phyloP scores from a whole-genome alignment of 2,888 invertebrate genomes.

The Hanleya hanleyi region DNA sequence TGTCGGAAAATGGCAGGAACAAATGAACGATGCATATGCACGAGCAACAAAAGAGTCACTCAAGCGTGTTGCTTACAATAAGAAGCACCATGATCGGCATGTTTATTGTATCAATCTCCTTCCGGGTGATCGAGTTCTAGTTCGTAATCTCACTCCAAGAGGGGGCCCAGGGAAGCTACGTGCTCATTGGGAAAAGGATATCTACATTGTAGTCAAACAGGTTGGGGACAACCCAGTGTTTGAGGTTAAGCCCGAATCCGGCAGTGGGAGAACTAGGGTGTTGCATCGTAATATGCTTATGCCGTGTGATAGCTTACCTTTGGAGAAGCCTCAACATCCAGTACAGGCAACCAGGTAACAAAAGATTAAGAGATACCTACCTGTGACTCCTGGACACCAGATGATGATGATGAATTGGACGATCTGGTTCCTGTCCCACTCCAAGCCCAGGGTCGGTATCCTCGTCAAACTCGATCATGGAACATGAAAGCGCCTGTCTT shows the following conservation, averaged over 20 bases:
- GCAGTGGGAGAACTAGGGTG: not conserved
- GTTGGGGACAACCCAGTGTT: conserved; percentile 23
- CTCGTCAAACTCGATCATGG: no score
- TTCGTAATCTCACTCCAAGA: not conserved
- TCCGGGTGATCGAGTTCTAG: conserved; percentile 20
- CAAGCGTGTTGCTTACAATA: not conserved
- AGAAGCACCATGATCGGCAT: conserved; percentile 10
- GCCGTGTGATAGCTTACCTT: conserved; percentile 2
- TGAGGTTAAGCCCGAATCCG: conserved; percentile 7
- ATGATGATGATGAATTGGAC: not conserved
- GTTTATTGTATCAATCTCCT: not conserved
- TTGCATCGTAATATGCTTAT: conserved; percentile 19
- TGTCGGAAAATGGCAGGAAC: not conserved
- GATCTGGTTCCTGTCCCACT: not conserved
- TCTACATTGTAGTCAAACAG: conserved; percentile 6
- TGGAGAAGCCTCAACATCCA: not conserved
- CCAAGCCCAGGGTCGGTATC: no score
- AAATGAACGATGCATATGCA: conserved; percentile 7
- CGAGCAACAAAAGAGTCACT: not conserved
- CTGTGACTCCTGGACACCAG: not conserved
- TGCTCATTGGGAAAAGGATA: conserved; percentile 15
- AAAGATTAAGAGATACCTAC: not conserved
- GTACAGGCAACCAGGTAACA: not conserved
- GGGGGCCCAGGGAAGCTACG: conserved; percentile 14
- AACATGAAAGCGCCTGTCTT: no score